A percentile compares a stretch with the other conserved stretches of the same genome.
phyloP scores from a whole-genome alignment of 92 coral and sea anemone genomes.

The Parazoanthus swiftii region DNA sequence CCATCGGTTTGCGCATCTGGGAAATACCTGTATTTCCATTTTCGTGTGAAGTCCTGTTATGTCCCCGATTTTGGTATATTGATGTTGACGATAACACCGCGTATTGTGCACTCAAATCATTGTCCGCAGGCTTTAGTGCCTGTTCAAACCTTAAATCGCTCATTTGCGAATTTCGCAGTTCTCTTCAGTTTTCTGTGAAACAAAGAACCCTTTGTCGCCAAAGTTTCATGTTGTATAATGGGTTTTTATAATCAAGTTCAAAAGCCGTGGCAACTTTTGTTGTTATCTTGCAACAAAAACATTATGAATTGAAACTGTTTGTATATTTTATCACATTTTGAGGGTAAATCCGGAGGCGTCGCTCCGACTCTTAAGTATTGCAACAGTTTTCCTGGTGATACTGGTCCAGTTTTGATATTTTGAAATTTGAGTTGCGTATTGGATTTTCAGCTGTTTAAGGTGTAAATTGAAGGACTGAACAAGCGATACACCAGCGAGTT shows the following conservation, averaged over 20 bases:
- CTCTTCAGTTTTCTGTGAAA: no score
- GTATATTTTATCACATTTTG: neutral
- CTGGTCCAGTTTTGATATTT: neutral
- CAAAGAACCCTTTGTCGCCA: neutral
- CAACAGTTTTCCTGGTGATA: neutral
- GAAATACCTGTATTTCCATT: no score
- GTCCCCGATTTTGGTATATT: no score
- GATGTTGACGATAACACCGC: no score
- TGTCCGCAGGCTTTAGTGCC: no score
- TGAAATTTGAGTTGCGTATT: neutral
- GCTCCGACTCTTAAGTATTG: neutral
- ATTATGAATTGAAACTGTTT: neutral
- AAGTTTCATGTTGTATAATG: neutral
- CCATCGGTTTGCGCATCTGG: no score
- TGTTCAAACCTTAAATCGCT: no score
- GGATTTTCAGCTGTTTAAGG: neutral
- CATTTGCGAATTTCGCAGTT: no score
- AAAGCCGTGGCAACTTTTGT: conserved; percentile 9
- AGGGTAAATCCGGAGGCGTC: neutral
- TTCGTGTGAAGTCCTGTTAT: no score
- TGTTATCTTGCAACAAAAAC: neutral
- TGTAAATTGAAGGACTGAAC: neutral
- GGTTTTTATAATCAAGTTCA: neutral
- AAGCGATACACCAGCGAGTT: neutral
- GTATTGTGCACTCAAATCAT: no score